Percentiles rank a stretch among this genome's conserved stretches.
These are phyloP conservation scores for Halcyon senegalensis DNA, from an alignment of 2,113 vertebrate species.

Conservation along the genomic window DNA sequence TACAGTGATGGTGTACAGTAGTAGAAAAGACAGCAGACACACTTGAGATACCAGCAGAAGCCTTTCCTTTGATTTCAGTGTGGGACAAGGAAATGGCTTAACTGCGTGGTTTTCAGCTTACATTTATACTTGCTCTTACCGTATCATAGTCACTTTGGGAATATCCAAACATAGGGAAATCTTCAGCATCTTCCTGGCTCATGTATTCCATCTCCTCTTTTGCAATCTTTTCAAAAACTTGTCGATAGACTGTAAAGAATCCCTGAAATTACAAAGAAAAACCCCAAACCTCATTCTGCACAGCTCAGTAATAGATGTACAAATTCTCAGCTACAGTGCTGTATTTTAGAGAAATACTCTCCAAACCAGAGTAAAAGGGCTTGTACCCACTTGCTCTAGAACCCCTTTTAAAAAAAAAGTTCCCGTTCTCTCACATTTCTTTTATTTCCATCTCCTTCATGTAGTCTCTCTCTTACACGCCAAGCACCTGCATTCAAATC, in stretches of 20 bases:
- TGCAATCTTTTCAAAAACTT: constrained; percentile 88
- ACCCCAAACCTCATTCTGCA: neutral
- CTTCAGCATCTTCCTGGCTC: constrained; percentile 79
- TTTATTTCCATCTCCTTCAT: neutral
- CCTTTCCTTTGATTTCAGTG: neutral
- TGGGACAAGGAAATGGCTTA: neutral
- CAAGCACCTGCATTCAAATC: neutral
- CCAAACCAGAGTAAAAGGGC: neutral
- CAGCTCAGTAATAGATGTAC: fast-evolving
- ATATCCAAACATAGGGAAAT: constrained; percentile 90
- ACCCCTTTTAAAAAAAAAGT: neutral
- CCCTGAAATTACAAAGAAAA: constrained; percentile 75
- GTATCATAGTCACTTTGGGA: constrained; percentile 92
- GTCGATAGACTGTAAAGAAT: constrained; percentile 90
- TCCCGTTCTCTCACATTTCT: neutral
- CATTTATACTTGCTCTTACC: constrained; percentile 70
- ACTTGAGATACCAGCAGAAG: neutral
- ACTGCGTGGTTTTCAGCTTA: neutral
- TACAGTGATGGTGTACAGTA: neutral
- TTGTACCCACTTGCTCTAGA: neutral
- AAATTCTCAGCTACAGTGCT: neutral
- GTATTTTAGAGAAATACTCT: neutral
- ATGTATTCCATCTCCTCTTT: constrained; percentile 90
- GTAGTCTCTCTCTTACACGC: neutral
- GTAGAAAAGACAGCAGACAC: neutral